Base-by-base conservation (phyloP, 2,113 vertebrate genomes). In the Salvelinus fontinalis region DNA sequence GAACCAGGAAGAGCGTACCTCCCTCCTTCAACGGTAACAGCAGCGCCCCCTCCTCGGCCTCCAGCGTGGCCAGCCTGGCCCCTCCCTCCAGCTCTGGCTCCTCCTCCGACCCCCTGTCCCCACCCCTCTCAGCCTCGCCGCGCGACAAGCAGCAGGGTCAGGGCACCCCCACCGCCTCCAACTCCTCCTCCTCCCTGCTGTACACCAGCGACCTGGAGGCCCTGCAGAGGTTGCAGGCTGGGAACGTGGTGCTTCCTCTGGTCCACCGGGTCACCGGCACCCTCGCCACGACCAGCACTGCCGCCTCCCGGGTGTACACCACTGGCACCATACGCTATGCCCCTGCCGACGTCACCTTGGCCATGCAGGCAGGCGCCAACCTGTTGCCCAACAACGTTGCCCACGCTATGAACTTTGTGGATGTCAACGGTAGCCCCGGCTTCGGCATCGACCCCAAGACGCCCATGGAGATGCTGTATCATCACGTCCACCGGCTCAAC, bases 391-490 rank as follows among this genome's bases (percentile, higher is more conserved):
- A 97, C 24, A 92, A 96, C 75, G 80, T 97, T 84, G 26, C 68
- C 5, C 95, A 96, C 0, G 93, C 97, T 84, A 96, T 99, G 94
- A 99, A 99, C 94, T 98, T 99, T 85, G 96, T 98, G 54, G 98
- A 99, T 73, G 94, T 96, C 89, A 96, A 96, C 91, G 89, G 95
- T 88, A 92, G 97, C 0, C 51, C 51, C 51, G 93, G 96, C 78
- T 98, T 99, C 70, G 94, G 96, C 87, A 94, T 99, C 78, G 98
- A 99, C 94, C 97, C 97, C 86, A 99, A 99, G 93, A 99, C 97
- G n/a, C 97, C 98, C 64, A 99, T 99, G 97, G 97, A 99, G 95
- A 99, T 99, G 98, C 96, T 99, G 71, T 99, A 99, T 92, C 98
- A 99, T 92, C 98, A 99, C 7, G 97, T 99, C 80, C 98, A 99